Evolutionary conservation across 2,888 invertebrate species (phyloP), one percentile per base, ranked within the genome.

Genomic region (Torymus tubicola): DNA sequence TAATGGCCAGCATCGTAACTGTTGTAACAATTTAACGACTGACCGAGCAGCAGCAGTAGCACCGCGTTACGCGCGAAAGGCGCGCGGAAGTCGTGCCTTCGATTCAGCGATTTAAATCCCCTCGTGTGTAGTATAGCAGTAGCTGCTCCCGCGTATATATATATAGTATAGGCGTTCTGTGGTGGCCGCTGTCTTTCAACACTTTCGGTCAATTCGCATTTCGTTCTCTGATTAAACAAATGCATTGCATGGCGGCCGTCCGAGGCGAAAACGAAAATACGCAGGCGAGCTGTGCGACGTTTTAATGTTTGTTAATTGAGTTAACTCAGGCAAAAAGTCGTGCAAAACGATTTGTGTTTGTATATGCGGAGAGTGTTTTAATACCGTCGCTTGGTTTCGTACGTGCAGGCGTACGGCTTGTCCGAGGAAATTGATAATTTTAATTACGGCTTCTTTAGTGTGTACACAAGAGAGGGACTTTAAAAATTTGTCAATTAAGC

Each of bases 11-110:
- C 63, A 78, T 70, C 65, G 65, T 79, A 81, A 72, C 70, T 65
- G 72, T 79, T 76, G 76, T 67, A 76, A 81, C 76, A 72, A 78
- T 78, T 81, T 81, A 78, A 81, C 81, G 74, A 82, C 58, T 68
- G 76, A 79, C 53, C 73, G 82, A 81, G 82, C 72, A 69, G 52
- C 61, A 16, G 60, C 72, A 69, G 52, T 55, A 16, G 60, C 75
- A 21, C 21, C 21, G 71, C 71, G 64, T 64, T 42, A 42, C n/a
- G 60, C 79, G 53, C 69, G 57, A 18, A 76, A 74, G 55, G 60
- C 64, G 52, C 69, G 64, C 69, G 69, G 69, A 70, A 81, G 74
- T 81, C 78, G 16, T 70, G 70, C 69, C 78, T 78, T 75, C 78
- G 78, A 79, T 73, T 77, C 65, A 73, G 50, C 78, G 69, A 81